Percentiles rank a stretch among this genome's conserved stretches.
phyloP scores from a whole-genome alignment of 2,797 vertebrate species.

The Percopsis omiscomaycus region DNA sequence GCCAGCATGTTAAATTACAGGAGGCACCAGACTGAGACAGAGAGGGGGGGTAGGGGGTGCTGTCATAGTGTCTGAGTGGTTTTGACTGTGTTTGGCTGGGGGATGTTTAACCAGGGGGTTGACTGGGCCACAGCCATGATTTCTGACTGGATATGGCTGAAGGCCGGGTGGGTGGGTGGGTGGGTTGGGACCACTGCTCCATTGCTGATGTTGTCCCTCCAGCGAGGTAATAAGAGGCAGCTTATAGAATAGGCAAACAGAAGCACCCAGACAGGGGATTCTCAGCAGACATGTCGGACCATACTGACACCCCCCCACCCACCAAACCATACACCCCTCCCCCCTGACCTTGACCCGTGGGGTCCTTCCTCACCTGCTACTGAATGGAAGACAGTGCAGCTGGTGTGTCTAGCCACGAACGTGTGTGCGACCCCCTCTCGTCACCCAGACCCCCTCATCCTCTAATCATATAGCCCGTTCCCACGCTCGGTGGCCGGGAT shows the following conservation, averaged over 20 bases:
- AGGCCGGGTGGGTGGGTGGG: slow-evolving; percentile 34
- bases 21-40: slow-evolving; percentile 76
- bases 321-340: slow-evolving; percentile 15
- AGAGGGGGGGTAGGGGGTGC: slow-evolving; percentile 31
- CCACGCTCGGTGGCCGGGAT: slow-evolving; percentile 60
- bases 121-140: slow-evolving; percentile 63
- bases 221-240: slow-evolving; percentile 69
- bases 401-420: slow-evolving; percentile 77
- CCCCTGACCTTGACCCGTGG: slow-evolving; percentile 83
- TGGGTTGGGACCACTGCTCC: slow-evolving; percentile 43
- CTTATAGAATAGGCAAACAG: slow-evolving; percentile 77
- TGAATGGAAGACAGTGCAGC: slow-evolving; percentile 80
- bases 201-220: slow-evolving; percentile 53
- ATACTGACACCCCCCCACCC: slow-evolving; percentile 18
- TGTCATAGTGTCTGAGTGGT: slow-evolving; percentile 71
- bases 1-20: slow-evolving; percentile 72
- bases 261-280: slow-evolving; percentile 55
- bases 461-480: slow-evolving; percentile 67
- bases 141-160: slow-evolving; percentile 63
- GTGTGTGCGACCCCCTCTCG: slow-evolving; percentile 63
- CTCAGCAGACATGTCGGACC: slow-evolving; percentile 44
- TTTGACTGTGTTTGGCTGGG: slow-evolving; percentile 56
- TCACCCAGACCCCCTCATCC: slow-evolving; percentile 26
- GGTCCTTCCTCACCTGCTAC: slow-evolving; percentile 75
- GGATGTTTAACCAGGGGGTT: slow-evolving; percentile 65